Conservation (phyloP, 2,888 invertebrate species). For the Incurvaria masculella region DNA sequence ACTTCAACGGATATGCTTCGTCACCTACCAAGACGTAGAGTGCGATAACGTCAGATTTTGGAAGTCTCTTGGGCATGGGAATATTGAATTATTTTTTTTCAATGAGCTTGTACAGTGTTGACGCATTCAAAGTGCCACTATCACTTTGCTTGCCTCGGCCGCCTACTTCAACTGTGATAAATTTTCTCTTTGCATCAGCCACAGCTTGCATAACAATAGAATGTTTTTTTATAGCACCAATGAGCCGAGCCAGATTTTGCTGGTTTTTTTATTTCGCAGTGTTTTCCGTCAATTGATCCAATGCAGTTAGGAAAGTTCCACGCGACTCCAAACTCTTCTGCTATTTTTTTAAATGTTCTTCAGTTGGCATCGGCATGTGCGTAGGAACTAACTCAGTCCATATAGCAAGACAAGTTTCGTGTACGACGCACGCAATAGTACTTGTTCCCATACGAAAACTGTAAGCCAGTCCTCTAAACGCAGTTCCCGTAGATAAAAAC, state of each 20-base stretch:
- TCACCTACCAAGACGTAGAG: conserved; percentile 15
- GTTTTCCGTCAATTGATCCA: conserved; percentile 15
- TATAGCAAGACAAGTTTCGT: conserved; percentile 15
- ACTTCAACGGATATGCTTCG: conserved; percentile 15
- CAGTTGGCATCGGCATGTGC: conserved; percentile 16
- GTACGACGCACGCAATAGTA: conserved; percentile 14
- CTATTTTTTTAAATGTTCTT: conserved; percentile 15
- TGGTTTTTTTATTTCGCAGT: conserved; percentile 12
- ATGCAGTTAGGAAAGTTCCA: conserved; percentile 12
- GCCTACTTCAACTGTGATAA: conserved; percentile 15
- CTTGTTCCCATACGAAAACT: conserved; percentile 16
- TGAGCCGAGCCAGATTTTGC: conserved; percentile 12
- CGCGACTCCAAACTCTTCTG: conserved; percentile 13
- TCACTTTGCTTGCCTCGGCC: conserved; percentile 17
- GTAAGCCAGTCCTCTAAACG: too few species aligned
- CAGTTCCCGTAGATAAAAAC: conserved; percentile 17
- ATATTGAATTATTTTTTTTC: conserved; percentile 13
- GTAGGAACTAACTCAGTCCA: conserved; percentile 15
- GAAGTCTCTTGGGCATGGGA: conserved; percentile 13
- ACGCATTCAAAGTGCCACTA: conserved; percentile 16
- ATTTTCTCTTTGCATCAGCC: conserved; percentile 12
- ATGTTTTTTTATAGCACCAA: conserved; percentile 15
- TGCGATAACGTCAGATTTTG: conserved; percentile 13
- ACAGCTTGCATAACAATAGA: too few species aligned
- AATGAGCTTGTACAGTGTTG: conserved; percentile 8